Conservation (phyloP, 1,140 invertebrate genomes). For the Lanistes nyassanus region DNA sequence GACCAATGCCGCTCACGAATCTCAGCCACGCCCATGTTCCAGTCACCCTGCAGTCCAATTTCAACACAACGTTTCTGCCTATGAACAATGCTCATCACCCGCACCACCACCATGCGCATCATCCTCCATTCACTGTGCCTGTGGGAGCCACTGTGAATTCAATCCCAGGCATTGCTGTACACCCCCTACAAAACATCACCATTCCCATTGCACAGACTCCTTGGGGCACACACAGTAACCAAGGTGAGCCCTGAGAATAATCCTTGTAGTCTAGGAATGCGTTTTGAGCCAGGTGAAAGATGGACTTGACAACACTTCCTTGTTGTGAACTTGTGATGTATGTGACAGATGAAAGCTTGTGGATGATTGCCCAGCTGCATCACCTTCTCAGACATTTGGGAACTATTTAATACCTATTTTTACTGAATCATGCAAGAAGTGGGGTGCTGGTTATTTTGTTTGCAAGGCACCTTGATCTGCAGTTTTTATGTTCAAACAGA, state of each 20-base stretch:
- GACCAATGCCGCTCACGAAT: constrained; percentile 2
- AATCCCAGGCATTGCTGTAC: constrained; percentile 11
- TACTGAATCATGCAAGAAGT: no score
- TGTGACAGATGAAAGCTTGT: no score
- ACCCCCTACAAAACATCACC: constrained; percentile 10
- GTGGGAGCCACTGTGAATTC: constrained; percentile 22
- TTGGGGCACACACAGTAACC: constrained; percentile 21
- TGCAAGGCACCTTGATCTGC: no score
- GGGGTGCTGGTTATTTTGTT: no score
- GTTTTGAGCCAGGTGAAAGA: background rate
- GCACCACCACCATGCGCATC: background rate
- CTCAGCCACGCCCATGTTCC: no score
- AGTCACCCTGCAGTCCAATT: no score
- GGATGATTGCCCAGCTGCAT: no score
- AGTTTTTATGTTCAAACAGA: no score
- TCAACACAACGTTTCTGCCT: background rate
- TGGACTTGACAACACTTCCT: no score
- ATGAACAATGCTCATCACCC: constrained; percentile 1
- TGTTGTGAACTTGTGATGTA: no score
- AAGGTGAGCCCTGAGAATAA: constrained; percentile 19
- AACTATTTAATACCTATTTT: no score
- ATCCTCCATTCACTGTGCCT: constrained; percentile 21
- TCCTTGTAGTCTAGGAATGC: background rate
- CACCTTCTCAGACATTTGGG: no score
- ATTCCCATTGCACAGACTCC: constrained; percentile 21